A percentile compares a stretch with the other conserved stretches of the same genome.
Conservation (phyloP, 2,888 invertebrate genomes). For the Luperina testacea region DNA sequence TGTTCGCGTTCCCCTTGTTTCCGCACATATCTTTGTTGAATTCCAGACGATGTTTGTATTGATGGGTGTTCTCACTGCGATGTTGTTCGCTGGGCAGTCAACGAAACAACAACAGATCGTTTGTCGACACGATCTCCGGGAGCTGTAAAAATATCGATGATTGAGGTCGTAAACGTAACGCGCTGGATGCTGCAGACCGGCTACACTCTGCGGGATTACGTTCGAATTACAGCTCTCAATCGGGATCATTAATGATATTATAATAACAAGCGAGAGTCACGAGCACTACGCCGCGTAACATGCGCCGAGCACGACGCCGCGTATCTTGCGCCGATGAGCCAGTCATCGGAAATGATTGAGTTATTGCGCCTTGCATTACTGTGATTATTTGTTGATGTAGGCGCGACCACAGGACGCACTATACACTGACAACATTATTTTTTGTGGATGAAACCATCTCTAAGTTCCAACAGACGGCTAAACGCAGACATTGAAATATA, state of each 20-base stretch:
- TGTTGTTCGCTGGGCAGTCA: conserved; percentile 27
- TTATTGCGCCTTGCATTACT: conserved; percentile 45
- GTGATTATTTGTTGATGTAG: conserved; percentile 61
- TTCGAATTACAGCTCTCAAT: conserved; percentile 71
- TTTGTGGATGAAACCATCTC: conserved; percentile 42
- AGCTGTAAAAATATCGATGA: conserved; percentile 79
- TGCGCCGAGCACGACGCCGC: conserved; percentile 39
- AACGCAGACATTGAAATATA: conserved; percentile 60
- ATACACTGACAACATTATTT: conserved; percentile 1
- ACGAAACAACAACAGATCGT: conserved; percentile 53
- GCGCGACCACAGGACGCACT: not conserved
- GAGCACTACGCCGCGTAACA: conserved; percentile 42
- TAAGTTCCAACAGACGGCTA: conserved; percentile 42
- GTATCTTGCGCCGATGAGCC: conserved; percentile 62
- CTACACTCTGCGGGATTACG: conserved; percentile 67
- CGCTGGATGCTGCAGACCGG: conserved; percentile 67
- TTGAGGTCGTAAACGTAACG: conserved; percentile 72
- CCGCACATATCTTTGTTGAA: conserved; percentile 46
- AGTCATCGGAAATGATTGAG: conserved; percentile 62
- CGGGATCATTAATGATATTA: conserved; percentile 73
- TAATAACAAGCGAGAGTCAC: conserved; percentile 68
- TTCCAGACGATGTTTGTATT: conserved; percentile 44
- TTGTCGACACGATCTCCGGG: conserved; percentile 57
- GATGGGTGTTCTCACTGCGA: conserved; percentile 41
- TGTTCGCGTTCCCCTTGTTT: conserved; percentile 48